Conservation (phyloP, 1,140 invertebrate species). For the Eueides isabella region DNA sequence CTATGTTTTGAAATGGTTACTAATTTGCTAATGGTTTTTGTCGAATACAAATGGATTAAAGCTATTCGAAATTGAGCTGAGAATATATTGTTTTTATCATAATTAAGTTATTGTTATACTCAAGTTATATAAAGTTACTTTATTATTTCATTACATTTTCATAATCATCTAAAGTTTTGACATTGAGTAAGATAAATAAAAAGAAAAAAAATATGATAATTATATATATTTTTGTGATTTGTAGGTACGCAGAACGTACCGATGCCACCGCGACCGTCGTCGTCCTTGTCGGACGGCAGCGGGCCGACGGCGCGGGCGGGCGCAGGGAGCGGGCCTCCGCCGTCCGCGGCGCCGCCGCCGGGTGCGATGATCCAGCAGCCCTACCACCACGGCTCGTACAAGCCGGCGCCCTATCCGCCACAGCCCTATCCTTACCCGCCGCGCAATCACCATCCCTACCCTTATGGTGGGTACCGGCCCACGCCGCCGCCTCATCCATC, state of each 20-base stretch:
- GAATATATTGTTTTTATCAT: neutral
- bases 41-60: neutral
- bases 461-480: slow-evolving; percentile 64
- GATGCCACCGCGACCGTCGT: slow-evolving; percentile 95
- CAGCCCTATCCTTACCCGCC: slow-evolving; percentile 73
- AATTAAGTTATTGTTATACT: too few species aligned
- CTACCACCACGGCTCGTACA: slow-evolving; percentile 80
- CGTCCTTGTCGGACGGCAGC: slow-evolving; percentile 92
- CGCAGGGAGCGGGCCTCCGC: slow-evolving; percentile 77
- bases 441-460: slow-evolving; percentile 71
- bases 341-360: slow-evolving; percentile 57
- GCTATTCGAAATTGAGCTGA: neutral
- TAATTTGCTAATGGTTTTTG: slow-evolving; percentile 36
- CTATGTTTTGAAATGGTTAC: slow-evolving; percentile 29
- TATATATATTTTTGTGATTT: neutral
- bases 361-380: slow-evolving; percentile 80
- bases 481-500: slow-evolving; percentile 67
- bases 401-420: slow-evolving; percentile 74
- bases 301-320: slow-evolving; percentile 88
- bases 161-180: too few species aligned
- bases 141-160: too few species aligned
- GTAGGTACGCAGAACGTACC: slow-evolving; percentile 94
- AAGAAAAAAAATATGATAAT: too few species aligned
- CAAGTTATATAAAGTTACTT: too few species aligned
- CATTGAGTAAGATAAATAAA: too few species aligned